A percentile compares a stretch with the other conserved stretches of the same genome.
Conservation (phyloP, 2,888 invertebrate genomes). For the Catocala fraxini region DNA sequence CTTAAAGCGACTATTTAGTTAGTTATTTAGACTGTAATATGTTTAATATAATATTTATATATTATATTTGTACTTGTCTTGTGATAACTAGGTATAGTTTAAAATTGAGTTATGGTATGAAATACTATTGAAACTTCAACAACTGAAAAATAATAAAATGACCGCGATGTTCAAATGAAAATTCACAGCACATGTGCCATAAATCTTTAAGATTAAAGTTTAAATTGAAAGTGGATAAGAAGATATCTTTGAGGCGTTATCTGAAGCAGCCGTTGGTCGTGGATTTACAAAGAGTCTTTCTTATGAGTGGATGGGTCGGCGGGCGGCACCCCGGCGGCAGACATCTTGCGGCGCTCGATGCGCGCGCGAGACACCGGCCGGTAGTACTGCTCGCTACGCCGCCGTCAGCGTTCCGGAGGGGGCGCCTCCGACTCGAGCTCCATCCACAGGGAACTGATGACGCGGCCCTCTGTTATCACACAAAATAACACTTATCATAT, state of each 20-base stretch:
- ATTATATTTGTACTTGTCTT: no score
- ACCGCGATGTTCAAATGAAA: slow-evolving; percentile 2
- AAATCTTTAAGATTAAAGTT: slow-evolving; percentile 11
- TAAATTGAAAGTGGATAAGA: slow-evolving; percentile 3
- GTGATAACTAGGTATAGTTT: no score
- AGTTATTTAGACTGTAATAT: no score
- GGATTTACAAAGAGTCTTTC: slow-evolving; percentile 62
- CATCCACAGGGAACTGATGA: slow-evolving; percentile 83
- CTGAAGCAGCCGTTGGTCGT: slow-evolving; percentile 21
- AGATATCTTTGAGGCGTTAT: slow-evolving; percentile 29
- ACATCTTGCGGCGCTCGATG: slow-evolving; percentile 81
- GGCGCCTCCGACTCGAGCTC: slow-evolving; percentile 79
- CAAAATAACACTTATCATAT: neutral
- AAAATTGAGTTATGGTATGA: no score
- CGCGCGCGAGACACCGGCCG: slow-evolving; percentile 82
- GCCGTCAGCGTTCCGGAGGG: slow-evolving; percentile 83
- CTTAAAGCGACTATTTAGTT: no score
- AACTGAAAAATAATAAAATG: neutral
- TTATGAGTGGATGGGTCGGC: slow-evolving; percentile 54
- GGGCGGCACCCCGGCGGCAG: slow-evolving; percentile 83
- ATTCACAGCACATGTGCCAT: slow-evolving; percentile 5
- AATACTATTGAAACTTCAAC: no score
- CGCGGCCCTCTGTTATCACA: slow-evolving; percentile 62
- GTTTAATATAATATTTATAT: no score
- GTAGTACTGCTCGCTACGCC: slow-evolving; percentile 86